Conservation (phyloP, 1,140 invertebrate genomes). For the Yoshiicerus persimilis region DNA sequence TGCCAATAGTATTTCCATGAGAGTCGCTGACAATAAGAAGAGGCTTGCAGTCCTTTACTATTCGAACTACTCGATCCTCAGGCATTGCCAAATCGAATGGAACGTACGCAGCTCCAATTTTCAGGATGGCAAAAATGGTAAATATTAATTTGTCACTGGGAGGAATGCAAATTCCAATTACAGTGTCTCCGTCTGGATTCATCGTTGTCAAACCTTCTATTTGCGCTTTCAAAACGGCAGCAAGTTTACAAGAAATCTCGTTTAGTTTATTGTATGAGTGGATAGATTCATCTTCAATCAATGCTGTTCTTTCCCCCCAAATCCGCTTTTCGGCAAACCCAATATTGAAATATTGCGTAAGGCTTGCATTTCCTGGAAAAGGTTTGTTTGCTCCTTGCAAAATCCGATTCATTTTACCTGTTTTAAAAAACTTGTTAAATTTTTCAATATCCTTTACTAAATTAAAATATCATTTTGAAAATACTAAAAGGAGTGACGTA, state of each 20-base stretch:
- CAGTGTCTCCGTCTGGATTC: conserved; percentile 35
- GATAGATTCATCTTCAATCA: conserved; percentile 20
- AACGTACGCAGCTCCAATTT: conserved; percentile 77
- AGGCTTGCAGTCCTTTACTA: conserved; percentile 57
- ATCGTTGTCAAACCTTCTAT: background rate
- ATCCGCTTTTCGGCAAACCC: background rate
- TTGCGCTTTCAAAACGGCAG: background rate
- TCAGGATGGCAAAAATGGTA: conserved; percentile 72
- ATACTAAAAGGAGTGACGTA: too few relatives aligned
- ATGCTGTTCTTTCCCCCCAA: background rate
- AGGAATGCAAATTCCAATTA: conserved; percentile 71
- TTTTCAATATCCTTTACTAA: too few relatives aligned
- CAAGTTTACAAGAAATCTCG: conserved; percentile 25
- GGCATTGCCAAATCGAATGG: conserved; percentile 78
- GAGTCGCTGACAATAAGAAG: conserved; percentile 50
- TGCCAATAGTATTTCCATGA: background rate
- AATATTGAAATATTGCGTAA: conserved; percentile 8
- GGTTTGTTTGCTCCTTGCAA: conserved; percentile 5
- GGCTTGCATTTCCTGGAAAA: conserved; percentile 37
- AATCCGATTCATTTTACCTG: background rate
- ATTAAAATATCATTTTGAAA: too few relatives aligned
- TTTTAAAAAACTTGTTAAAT: background rate
- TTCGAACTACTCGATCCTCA: conserved; percentile 70
- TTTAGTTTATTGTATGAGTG: conserved; percentile 24
- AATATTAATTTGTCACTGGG: conserved; percentile 71